A percentile compares a stretch with the other conserved stretches of the same genome.
phyloP scores from a whole-genome alignment of 2,113 vertebrate species.

The Tursiops truncatus region DNA sequence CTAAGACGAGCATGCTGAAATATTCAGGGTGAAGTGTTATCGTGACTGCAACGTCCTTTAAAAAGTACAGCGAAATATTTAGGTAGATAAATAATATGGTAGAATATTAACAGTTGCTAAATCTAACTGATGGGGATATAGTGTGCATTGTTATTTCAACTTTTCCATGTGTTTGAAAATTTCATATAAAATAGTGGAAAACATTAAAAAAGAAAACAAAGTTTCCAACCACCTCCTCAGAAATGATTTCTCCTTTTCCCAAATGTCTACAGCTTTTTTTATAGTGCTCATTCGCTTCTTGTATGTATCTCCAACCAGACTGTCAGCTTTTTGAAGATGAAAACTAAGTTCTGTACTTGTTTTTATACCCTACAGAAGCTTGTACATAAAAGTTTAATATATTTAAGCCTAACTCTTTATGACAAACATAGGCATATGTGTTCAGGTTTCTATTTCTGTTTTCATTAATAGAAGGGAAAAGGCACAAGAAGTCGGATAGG shows the following conservation, averaged over 20 bases:
- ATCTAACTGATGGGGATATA: neutral
- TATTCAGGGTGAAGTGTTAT: neutral
- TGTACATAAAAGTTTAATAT: neutral
- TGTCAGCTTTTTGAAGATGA: neutral
- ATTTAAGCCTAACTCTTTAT: neutral
- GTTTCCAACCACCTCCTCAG: neutral
- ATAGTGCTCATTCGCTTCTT: neutral
- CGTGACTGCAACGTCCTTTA: neutral
- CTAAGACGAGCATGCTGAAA: neutral
- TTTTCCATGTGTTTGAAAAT: neutral
- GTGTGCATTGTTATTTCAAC: neutral
- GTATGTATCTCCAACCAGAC: neutral
- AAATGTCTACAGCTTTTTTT: neutral
- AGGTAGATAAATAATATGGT: neutral
- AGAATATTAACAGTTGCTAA: neutral
- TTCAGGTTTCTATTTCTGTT: neutral
- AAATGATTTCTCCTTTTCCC: neutral
- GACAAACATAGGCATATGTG: neutral
- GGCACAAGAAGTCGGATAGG: neutral
- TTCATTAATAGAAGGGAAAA: conserved; percentile 11
- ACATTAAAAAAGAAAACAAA: neutral
- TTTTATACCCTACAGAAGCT: neutral
- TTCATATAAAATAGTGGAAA: neutral
- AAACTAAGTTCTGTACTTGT: neutral
- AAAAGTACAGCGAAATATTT: neutral